Evolutionary conservation across 2,888 invertebrate genomes (phyloP), one percentile per base, ranked within the genome.

Genomic region (Megamerina dolium): DNA sequence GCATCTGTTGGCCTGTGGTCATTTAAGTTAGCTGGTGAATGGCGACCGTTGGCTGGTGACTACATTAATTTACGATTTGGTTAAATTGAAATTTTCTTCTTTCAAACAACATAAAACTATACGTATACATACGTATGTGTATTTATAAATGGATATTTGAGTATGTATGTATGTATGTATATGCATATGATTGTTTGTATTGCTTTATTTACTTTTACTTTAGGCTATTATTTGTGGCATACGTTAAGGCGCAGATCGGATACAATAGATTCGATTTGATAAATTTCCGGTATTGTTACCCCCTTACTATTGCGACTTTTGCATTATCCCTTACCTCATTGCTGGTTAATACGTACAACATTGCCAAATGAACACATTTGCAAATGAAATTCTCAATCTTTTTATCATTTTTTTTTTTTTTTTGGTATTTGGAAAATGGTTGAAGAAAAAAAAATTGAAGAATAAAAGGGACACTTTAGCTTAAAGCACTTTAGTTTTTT

Each of bases 241-340:
- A 52, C 46, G 51, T 45, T 46, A 45, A 43, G 41, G 47, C 46
- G 48, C 45, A 46, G 60, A 61, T 58, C 58, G 58, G 52, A 50
- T 42, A 53, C 20, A 51, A 48, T 42, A 59, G 64, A 61, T 63
- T 60, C 47, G 48, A 56, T 50, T 57, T 61, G 58, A 61, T 61
- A 57, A 54, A 63, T 55, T 56, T 51, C 43, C 44, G 46, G 34
- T 34, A 31, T n/a, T n/a, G n/a, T n/a, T n/a, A n/a, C 16, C 16
- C 8, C n/a, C 26, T 32, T 19, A 31, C 40, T 23, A 43, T 38
- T 37, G 34, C 26, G n/a, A 14, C 41, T 23, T 30, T 38, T 23
- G 13, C 20, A 9, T 9, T 27, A 38, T 32, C 26, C 13, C 12
- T 44, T 26, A 29, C 35, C 33, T 29, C n/a, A n/a, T n/a, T n/a